Conservation (phyloP, 1,140 invertebrate genomes). For the Drosophila ficusphila region DNA sequence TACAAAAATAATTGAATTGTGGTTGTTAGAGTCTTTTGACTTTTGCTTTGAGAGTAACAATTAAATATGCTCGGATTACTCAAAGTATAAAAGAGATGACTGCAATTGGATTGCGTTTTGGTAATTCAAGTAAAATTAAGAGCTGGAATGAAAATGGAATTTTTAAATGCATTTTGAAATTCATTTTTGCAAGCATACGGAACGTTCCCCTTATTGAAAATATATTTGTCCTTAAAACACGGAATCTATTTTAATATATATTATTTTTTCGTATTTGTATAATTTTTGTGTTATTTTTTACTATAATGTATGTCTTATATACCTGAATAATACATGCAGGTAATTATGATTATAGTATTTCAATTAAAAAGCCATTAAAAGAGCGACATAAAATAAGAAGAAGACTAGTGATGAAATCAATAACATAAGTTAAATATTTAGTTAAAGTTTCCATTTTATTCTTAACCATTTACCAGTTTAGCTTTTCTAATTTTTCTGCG, state of each 20-base stretch:
- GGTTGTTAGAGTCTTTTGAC: constrained; percentile 12
- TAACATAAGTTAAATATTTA: neutral
- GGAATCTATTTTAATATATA: too few species aligned
- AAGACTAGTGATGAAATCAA: too few species aligned
- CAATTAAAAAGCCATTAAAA: too few species aligned
- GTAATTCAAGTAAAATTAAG: neutral
- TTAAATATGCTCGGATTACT: constrained; percentile 33
- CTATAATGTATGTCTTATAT: too few species aligned
- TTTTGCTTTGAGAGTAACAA: constrained; percentile 25
- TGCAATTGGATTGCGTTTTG: constrained; percentile 4
- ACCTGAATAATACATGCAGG: too few species aligned
- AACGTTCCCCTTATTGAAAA: too few species aligned
- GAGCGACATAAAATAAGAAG: too few species aligned
- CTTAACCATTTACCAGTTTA: constrained; percentile 49
- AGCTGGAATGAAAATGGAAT: neutral
- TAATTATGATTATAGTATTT: too few species aligned
- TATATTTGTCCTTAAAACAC: too few species aligned
- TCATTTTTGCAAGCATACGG: too few species aligned
- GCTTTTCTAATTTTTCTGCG: constrained; percentile 72
- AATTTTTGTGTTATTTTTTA: too few species aligned
- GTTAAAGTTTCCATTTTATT: neutral
- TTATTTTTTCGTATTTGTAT: too few species aligned
- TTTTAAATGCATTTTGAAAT: neutral
- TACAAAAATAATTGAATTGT: constrained; percentile 35
- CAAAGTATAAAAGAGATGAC: constrained; percentile 3